phyloP scores from a whole-genome alignment of 2,113 vertebrate genomes.

The Cyanistes caeruleus region DNA sequence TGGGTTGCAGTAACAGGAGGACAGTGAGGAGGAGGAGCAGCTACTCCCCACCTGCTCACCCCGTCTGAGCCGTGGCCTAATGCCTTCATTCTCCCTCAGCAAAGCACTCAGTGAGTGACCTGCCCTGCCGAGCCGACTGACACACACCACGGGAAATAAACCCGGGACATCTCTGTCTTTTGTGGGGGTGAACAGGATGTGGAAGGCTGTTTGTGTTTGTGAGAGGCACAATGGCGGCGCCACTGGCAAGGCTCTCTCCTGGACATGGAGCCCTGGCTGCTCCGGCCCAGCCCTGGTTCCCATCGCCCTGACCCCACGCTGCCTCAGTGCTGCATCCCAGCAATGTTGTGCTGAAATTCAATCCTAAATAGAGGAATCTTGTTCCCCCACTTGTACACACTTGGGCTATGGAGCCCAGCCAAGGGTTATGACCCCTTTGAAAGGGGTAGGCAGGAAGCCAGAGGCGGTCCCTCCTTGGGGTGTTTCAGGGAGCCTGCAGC shows the following conservation, averaged over 20 bases:
- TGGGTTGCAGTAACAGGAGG: slow-evolving; percentile 35
- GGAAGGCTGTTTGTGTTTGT: neutral
- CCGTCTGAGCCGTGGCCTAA: neutral
- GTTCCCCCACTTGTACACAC: rapidly evolving
- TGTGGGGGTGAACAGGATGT: neutral
- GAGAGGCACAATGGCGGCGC: neutral
- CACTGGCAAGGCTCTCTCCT: neutral
- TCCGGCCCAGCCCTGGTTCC: neutral
- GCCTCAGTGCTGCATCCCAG: neutral
- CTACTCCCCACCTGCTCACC: slow-evolving; percentile 11
- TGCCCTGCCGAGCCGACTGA: neutral
- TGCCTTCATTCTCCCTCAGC: neutral
- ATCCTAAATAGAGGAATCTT: rapidly evolving
- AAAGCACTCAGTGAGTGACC: neutral
- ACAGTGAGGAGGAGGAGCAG: slow-evolving; percentile 45
- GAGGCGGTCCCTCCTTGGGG: rapidly evolving
- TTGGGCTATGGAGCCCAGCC: neutral
- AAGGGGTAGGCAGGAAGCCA: neutral
- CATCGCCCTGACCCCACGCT: rapidly evolving
- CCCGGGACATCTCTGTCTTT: neutral
- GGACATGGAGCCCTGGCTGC: rapidly evolving
- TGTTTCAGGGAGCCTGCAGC: neutral
- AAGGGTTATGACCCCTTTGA: neutral
- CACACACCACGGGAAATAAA: neutral
- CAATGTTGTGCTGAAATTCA: neutral